phyloP scores from a whole-genome alignment of 2,797 vertebrate genomes.

The Taeniopygia guttata region DNA sequence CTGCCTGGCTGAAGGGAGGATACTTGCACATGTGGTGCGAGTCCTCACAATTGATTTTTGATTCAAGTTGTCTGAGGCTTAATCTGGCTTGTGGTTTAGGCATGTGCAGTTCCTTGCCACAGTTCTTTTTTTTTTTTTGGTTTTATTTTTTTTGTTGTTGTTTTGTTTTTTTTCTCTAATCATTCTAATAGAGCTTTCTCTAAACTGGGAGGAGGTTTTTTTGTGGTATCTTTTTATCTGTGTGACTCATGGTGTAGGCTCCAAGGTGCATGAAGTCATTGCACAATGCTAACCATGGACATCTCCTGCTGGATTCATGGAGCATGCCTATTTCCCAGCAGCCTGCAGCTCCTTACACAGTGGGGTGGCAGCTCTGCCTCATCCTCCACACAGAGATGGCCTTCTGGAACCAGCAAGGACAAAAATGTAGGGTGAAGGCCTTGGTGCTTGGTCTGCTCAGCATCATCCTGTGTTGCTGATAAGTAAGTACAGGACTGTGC shows the following conservation, averaged over 20 bases:
- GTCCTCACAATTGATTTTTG: background rate
- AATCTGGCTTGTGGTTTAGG: conserved; percentile 8
- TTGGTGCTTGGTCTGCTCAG: background rate
- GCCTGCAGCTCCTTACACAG: background rate
- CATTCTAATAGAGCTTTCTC: background rate
- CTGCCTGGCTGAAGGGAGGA: background rate
- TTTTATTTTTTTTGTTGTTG: no score
- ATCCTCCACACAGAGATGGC: background rate
- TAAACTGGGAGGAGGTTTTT: background rate
- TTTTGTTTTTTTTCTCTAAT: background rate
- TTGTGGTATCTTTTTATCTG: background rate
- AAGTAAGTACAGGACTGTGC: background rate
- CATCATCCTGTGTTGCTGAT: background rate
- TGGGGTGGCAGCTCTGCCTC: background rate
- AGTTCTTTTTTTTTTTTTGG: background rate
- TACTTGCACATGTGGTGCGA: background rate
- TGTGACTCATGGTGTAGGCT: background rate
- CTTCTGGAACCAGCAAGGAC: rapidly evolving
- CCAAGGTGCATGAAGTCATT: background rate
- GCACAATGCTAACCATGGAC: background rate
- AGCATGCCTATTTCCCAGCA: background rate
- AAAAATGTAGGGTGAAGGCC: background rate
- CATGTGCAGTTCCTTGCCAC: background rate
- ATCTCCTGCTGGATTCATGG: background rate
- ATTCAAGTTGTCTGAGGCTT: background rate